These are phyloP conservation scores for Hipposideros larvatus DNA, from an alignment of 2,797 vertebrate genomes.

Conservation along the genomic window DNA sequence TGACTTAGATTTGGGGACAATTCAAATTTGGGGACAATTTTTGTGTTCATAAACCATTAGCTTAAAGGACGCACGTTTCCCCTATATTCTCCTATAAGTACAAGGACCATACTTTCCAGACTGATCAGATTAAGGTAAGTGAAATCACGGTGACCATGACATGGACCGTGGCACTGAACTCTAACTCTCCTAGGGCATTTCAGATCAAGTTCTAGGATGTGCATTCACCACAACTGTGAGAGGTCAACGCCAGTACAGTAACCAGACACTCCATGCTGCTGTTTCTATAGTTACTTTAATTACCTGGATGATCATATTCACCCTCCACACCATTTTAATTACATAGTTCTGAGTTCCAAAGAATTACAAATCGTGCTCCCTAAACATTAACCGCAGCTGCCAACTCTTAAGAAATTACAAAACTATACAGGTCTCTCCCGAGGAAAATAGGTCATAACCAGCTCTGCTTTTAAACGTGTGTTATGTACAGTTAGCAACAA, in stretches of 20 bases:
- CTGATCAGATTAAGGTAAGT: not conserved
- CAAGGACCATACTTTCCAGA: not conserved
- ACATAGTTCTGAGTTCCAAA: not conserved
- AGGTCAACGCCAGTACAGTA: not conserved
- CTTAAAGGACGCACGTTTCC: not conserved
- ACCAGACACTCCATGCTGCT: not conserved
- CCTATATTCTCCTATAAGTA: not conserved
- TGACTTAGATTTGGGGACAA: not conserved
- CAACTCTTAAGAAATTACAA: slow-evolving; percentile 51
- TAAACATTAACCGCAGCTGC: not conserved
- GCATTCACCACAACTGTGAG: not conserved
- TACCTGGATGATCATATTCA: not conserved
- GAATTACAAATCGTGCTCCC: not conserved
- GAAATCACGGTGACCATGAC: not conserved
- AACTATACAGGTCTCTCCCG: not conserved
- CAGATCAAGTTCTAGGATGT: not conserved
- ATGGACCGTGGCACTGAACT: not conserved
- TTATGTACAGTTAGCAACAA: not conserved
- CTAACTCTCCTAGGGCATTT: not conserved
- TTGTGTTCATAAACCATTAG: not conserved
- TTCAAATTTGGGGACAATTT: not conserved
- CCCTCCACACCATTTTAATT: not conserved
- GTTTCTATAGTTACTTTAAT: not conserved
- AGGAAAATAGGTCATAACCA: slow-evolving; percentile 37
- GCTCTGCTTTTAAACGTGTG: not conserved